Percentiles rank a stretch among this genome's conserved stretches.
phyloP scores from a whole-genome alignment of 2,113 vertebrate genomes.

The Tupaia tana region DNA sequence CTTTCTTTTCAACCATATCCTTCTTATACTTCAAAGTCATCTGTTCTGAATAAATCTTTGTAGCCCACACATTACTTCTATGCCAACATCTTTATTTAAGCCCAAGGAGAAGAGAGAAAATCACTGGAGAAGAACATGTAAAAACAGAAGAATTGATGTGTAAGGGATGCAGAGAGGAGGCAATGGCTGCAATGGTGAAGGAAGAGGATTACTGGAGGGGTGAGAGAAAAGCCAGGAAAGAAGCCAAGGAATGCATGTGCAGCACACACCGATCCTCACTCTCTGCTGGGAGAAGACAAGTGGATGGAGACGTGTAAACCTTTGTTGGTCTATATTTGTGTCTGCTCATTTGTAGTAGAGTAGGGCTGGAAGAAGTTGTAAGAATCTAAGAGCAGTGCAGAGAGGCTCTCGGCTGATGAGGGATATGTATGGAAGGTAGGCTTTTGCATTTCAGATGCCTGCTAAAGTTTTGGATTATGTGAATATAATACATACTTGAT shows the following conservation, averaged over 20 bases:
- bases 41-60: conserved; percentile 17
- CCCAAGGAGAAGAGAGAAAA: neutral
- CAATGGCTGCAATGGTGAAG: neutral
- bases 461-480: conserved; percentile 24
- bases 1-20: neutral
- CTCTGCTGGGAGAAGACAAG: neutral
- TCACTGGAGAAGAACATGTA: neutral
- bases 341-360: neutral
- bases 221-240: neutral
- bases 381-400: neutral
- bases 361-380: neutral
- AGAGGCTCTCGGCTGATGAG: neutral
- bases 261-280: neutral
- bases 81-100: neutral
- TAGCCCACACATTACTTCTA: neutral
- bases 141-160: neutral
- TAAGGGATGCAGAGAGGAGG: neutral
- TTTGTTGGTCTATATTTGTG: neutral
- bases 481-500: neutral
- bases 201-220: neutral
- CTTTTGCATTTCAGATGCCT: neutral
- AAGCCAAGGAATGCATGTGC: neutral
- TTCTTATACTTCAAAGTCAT: neutral
- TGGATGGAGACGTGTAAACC: neutral
- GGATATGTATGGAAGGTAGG: neutral